phyloP scores from a whole-genome alignment of 2,888 invertebrate genomes.

The Nycteola revayana region DNA sequence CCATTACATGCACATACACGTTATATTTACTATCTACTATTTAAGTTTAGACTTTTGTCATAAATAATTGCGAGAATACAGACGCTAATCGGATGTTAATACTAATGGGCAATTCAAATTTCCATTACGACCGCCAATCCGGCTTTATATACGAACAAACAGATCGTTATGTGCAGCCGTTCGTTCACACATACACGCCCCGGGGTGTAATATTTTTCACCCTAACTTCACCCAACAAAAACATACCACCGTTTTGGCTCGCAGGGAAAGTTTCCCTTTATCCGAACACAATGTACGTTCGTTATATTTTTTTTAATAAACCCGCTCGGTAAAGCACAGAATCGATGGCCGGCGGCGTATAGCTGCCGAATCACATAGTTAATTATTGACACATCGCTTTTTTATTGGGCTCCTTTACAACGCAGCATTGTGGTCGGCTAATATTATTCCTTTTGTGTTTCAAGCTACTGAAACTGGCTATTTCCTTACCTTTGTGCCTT shows the following conservation, averaged over 20 bases:
- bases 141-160: slow-evolving; percentile 21
- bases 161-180: slow-evolving; percentile 39
- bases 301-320: slow-evolving; percentile 56
- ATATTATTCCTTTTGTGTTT: slow-evolving; percentile 59
- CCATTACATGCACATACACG: no score
- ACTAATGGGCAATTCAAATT: slow-evolving; percentile 44
- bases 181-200: slow-evolving; percentile 57
- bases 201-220: slow-evolving; percentile 80
- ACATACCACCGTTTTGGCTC: slow-evolving; percentile 48
- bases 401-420: slow-evolving; percentile 53
- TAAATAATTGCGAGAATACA: slow-evolving; percentile 19
- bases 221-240: slow-evolving; percentile 55
- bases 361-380: slow-evolving; percentile 70
- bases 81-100: slow-evolving; percentile 39
- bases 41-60: no score
- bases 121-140: slow-evolving; percentile 32
- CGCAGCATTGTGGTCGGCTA: slow-evolving; percentile 59
- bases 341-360: slow-evolving; percentile 71
- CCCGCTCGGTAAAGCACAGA: slow-evolving; percentile 48
- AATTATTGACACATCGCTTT: slow-evolving; percentile 81
- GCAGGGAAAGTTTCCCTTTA: slow-evolving; percentile 56
- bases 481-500: slow-evolving; percentile 67
- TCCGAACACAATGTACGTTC: slow-evolving; percentile 60
- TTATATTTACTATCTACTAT: no score
- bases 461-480: slow-evolving; percentile 54